phyloP scores from a whole-genome alignment of 2,113 vertebrate genomes.

The Tor tambroides region DNA sequence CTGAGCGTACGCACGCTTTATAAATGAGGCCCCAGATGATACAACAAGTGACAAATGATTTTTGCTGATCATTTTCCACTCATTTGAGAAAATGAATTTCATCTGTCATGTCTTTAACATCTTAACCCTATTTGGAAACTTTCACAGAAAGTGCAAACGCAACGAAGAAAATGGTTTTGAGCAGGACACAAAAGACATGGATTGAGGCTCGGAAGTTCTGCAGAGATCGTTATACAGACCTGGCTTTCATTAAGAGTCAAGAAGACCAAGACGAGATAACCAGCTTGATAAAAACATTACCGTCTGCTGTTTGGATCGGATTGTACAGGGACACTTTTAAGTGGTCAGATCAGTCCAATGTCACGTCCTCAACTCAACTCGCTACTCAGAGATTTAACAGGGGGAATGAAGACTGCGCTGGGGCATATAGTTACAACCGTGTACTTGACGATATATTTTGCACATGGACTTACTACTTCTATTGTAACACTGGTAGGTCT shows the following conservation, averaged over 20 bases:
- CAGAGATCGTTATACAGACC: background rate
- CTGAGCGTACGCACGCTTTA: no score
- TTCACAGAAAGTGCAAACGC: background rate
- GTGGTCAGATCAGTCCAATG: background rate
- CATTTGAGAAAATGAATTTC: no score
- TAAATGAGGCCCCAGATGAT: no score
- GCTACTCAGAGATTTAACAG: no score
- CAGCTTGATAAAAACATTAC: background rate
- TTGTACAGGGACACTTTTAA: background rate
- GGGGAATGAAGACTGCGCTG: rapidly evolving
- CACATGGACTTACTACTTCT: rapidly evolving
- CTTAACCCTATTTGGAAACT: background rate
- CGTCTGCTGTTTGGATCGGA: background rate
- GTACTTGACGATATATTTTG: rapidly evolving
- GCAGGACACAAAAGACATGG: background rate
- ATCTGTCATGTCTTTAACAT: background rate
- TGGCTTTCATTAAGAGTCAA: background rate
- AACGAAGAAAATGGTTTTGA: background rate
- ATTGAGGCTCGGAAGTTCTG: background rate
- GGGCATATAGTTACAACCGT: rapidly evolving
- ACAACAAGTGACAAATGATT: no score
- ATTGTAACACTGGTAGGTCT: background rate
- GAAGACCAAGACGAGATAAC: no score
- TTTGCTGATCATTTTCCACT: no score
- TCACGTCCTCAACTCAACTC: background rate